Evolutionary conservation across 2,888 invertebrate genomes (phyloP).

Genomic region (Corbicula japonica): DNA sequence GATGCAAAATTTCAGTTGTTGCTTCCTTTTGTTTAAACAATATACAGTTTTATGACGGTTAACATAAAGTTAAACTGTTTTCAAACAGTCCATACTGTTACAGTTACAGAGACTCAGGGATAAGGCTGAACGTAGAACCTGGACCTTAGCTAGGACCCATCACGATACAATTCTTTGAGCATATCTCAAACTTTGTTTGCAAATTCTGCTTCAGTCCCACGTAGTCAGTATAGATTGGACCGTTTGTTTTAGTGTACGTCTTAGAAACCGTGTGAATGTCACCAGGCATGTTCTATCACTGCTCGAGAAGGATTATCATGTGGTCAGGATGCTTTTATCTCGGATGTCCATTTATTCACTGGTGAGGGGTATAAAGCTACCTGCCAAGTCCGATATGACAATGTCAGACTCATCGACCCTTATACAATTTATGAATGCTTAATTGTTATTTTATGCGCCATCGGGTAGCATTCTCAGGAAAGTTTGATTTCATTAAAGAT

Average conservation of each 20-base stretch:
- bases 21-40: slow-evolving; percentile 24
- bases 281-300: neutral
- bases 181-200: too few relatives aligned
- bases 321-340: too few relatives aligned
- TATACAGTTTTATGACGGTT: neutral
- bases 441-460: slow-evolving; percentile 54
- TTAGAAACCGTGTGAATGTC: neutral
- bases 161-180: too few relatives aligned
- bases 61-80: neutral
- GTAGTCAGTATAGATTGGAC: slow-evolving; percentile 1
- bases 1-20: slow-evolving; percentile 34
- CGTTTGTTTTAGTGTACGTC: neutral
- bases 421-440: slow-evolving; percentile 64
- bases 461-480: slow-evolving; percentile 26
- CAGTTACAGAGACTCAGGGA: too few relatives aligned
- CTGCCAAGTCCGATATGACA: slow-evolving; percentile 43
- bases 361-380: too few relatives aligned
- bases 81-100: slow-evolving; percentile 3
- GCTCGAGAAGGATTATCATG: neutral
- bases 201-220: too few relatives aligned
- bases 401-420: slow-evolving; percentile 55
- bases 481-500: slow-evolving; percentile 55
- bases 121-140: neutral
- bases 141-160: too few relatives aligned
- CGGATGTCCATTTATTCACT: too few relatives aligned